Evolutionary conservation across 2,888 invertebrate genomes (phyloP), one percentile per base, ranked within the genome.

Genomic region (Bembecia ichneumoniformis): DNA sequence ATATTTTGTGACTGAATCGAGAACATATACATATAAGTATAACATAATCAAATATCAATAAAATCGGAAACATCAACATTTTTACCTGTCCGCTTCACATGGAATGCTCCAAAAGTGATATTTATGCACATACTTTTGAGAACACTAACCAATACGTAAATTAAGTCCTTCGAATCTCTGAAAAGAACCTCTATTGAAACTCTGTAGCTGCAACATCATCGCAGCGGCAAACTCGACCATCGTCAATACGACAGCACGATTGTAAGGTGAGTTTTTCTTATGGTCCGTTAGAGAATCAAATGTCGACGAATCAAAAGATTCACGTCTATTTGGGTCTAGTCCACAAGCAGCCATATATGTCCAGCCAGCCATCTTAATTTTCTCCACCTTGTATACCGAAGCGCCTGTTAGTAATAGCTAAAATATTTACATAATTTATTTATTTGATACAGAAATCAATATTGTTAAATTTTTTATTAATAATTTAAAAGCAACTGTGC

Each of bases 321-420:
- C 89, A 51, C 92, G 88, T 48, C 92, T 88, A 34, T 90, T 91
- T 0, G 94, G 92, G 61, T 94, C 93, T 47, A 98, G 86, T 0
- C 98, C 98, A 65, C 96, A 96, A 1, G 97, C 98, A 1, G 97
- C 98, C 98, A 98, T 98, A 66, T 98, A 98, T 0, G 98, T 98
- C 90, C 96, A 96, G 52, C 96, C 97, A 46, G 97, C 96, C 50
- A 98, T 94, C 87, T 98, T 98, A 35, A 98, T 98, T 82, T 98
- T 98, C 77, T 99, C 98, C 7, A 99, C 93, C 62, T 92, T 90
- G 52, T 90, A 82, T 5, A 90, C 91, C 48, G 91, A 84, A 0
- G 87, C 65, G 46, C 90, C 89, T 3, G 87, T 82, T 44, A 92
- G 90, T 3, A 96, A 82, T 50, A 96, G 73, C 90, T 93, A 71